Conservation (phyloP, 1,140 invertebrate genomes). For the Tetragonula clypearis region DNA sequence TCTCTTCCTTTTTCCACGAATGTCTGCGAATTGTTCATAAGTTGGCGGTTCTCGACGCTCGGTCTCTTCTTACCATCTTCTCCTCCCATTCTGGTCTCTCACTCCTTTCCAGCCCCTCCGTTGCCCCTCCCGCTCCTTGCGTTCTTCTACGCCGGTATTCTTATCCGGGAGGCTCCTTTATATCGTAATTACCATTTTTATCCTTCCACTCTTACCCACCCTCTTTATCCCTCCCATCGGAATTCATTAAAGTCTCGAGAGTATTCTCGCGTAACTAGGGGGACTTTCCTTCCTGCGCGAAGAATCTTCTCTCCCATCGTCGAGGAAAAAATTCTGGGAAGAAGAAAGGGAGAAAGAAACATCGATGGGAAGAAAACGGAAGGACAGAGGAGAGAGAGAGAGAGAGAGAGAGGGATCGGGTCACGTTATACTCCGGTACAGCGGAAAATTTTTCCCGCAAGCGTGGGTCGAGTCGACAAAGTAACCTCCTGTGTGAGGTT, state of each 20-base stretch:
- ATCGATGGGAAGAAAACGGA: not conserved
- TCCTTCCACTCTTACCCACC: constrained; percentile 67
- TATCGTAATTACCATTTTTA: constrained; percentile 81
- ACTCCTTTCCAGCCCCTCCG: not conserved
- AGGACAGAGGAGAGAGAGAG: not conserved
- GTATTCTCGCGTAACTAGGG: constrained; percentile 73
- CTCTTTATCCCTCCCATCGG: constrained; percentile 70
- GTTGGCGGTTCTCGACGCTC: constrained; percentile 61
- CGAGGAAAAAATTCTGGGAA: constrained; percentile 55
- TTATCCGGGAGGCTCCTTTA: constrained; percentile 76
- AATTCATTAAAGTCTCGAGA: constrained; percentile 79
- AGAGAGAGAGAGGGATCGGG: constrained; percentile 19
- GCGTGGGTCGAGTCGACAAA: constrained; percentile 40
- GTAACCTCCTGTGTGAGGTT: constrained; percentile 59
- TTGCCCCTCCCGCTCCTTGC: constrained; percentile 10
- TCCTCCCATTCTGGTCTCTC: not conserved
- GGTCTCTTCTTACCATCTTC: not conserved
- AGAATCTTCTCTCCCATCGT: constrained; percentile 31
- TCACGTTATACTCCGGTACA: constrained; percentile 43
- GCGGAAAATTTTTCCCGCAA: constrained; percentile 49
- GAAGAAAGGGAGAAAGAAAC: constrained; percentile 4
- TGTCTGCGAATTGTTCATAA: constrained; percentile 66
- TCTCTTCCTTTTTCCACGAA: constrained; percentile 26
- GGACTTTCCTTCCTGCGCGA: constrained; percentile 66
- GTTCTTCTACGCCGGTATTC: constrained; percentile 67